phyloP scores from a whole-genome alignment of 2,888 invertebrate genomes.

The Eristalis intricaria region DNA sequence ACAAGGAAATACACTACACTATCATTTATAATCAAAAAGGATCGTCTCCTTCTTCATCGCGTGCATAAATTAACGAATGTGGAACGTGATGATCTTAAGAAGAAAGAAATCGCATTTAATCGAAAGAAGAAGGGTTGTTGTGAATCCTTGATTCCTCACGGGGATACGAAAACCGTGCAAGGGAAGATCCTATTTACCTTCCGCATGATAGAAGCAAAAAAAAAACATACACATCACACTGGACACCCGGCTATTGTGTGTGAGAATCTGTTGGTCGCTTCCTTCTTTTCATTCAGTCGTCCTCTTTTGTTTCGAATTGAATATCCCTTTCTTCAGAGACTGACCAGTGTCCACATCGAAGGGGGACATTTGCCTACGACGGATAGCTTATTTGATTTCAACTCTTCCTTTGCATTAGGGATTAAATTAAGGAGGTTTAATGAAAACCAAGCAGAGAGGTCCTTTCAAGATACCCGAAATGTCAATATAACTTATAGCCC shows the following conservation, averaged over 20 bases:
- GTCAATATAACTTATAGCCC: slow-evolving; percentile 72
- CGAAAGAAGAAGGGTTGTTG: slow-evolving; percentile 52
- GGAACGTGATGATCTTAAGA: slow-evolving; percentile 65
- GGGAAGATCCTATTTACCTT: slow-evolving; percentile 52
- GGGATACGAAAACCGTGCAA: slow-evolving; percentile 20
- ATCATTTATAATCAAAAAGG: slow-evolving; percentile 50
- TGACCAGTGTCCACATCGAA: slow-evolving; percentile 67
- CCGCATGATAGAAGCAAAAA: slow-evolving; percentile 52
- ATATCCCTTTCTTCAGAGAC: slow-evolving; percentile 59
- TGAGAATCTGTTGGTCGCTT: slow-evolving; percentile 65
- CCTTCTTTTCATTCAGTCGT: slow-evolving; percentile 53
- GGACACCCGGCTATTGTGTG: slow-evolving; percentile 72
- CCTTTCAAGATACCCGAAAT: slow-evolving; percentile 64
- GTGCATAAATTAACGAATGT: slow-evolving; percentile 67
- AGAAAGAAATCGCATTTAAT: slow-evolving; percentile 49
- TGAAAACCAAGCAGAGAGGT: slow-evolving; percentile 39
- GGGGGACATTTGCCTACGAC: slow-evolving; percentile 19
- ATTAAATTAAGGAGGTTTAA: slow-evolving; percentile 69
- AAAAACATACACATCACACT: slow-evolving; percentile 24
- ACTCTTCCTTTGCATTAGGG: slow-evolving; percentile 65
- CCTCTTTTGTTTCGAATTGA: slow-evolving; percentile 53
- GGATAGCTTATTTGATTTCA: slow-evolving; percentile 37
- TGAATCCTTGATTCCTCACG: slow-evolving; percentile 57
- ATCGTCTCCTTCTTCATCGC: slow-evolving; percentile 6
- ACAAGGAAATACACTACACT: slow-evolving; percentile 53